Evolutionary conservation across 2,888 invertebrate genomes (phyloP), one percentile per base, ranked within the genome.

Genomic region (Callimorpha dominula): DNA sequence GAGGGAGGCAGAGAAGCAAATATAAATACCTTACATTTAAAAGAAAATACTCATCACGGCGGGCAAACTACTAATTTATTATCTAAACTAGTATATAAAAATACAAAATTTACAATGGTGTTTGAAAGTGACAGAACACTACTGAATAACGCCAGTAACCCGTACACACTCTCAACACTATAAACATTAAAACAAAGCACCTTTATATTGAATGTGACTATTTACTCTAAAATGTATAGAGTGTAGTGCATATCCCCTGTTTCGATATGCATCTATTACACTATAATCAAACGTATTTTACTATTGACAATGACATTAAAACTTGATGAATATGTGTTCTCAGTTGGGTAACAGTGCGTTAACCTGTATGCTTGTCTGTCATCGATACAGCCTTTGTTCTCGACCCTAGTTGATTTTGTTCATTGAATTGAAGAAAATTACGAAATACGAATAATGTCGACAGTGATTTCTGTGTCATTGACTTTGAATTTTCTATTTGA

Each of bases 291-390:
- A 50, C 60, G 50, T 17, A 43, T 42, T n/a, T 63, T 17, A 20
- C 57, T 80, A 81, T 81, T 89, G 88, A 88, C 89, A 88, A 81
- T 90, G 88, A 89, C 87, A 88, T 89, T 88, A 85, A 60, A 85
- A 79, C 74, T 82, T 86, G 83, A 84, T 84, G 80, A 86, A 80
- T 83, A 42, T n/a, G 43, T 57, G 80, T 75, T 81, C 73, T 73
- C 77, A 73, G 72, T 88, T 88, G 83, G 73, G 86, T 83, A 88
- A 89, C 82, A 85, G 88, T 84, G 75, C 88, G 77, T 87, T 87
- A 83, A 88, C 85, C 87, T 86, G 85, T 76, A n/a, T 74, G 77
- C 79, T 78, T 77, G 76, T 81, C 75, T 85, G 85, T 84, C 81
- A 83, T 83, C 83, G 83, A 81, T 83, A 77, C 75, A 68, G 77